Percentiles rank a stretch among this genome's conserved stretches.
These are phyloP conservation scores for Catostylus mosaicus DNA, from an alignment of 30 jellyfish, hydroid and myxozoan species.

Conservation along the genomic window DNA sequence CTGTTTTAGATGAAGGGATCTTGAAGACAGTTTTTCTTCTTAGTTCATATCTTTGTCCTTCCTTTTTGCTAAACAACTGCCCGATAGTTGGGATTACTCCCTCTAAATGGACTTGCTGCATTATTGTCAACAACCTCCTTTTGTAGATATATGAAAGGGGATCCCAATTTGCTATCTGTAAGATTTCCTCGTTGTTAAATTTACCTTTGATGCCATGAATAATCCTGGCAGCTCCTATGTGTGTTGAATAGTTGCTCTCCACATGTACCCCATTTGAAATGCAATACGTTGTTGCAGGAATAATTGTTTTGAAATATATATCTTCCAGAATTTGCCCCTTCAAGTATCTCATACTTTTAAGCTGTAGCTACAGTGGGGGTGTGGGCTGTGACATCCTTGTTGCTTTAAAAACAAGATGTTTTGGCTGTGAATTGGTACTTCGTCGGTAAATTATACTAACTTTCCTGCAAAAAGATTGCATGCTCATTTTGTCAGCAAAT, in stretches of 20 bases:
- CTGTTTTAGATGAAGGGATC: slow-evolving; percentile 7
- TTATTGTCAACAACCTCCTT: slow-evolving; percentile 16
- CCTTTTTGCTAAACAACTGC: no score
- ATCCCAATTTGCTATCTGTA: slow-evolving; percentile 19
- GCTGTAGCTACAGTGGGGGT: no score
- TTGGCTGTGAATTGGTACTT: no score
- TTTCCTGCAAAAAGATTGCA: no score
- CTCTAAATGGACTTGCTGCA: no score
- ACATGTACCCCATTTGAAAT: slow-evolving; percentile 34
- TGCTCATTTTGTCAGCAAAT: no score
- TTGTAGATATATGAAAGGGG: slow-evolving; percentile 20
- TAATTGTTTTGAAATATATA: slow-evolving; percentile 8
- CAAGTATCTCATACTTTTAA: slow-evolving; percentile 15
- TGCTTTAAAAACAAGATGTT: no score
- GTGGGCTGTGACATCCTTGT: no score
- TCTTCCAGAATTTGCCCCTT: slow-evolving; percentile 7
- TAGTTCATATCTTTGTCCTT: no score
- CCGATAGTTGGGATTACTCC: no score
- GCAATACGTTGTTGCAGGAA: slow-evolving; percentile 31
- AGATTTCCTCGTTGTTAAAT: not conserved
- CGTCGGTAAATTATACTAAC: no score
- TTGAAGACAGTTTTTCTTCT: not conserved
- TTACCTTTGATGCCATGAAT: slow-evolving; percentile 27
- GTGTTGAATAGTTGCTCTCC: slow-evolving; percentile 24
- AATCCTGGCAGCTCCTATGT: slow-evolving; percentile 2